Evolutionary conservation across 2,888 invertebrate species (phyloP).

Genomic region (Neria commutata): DNA sequence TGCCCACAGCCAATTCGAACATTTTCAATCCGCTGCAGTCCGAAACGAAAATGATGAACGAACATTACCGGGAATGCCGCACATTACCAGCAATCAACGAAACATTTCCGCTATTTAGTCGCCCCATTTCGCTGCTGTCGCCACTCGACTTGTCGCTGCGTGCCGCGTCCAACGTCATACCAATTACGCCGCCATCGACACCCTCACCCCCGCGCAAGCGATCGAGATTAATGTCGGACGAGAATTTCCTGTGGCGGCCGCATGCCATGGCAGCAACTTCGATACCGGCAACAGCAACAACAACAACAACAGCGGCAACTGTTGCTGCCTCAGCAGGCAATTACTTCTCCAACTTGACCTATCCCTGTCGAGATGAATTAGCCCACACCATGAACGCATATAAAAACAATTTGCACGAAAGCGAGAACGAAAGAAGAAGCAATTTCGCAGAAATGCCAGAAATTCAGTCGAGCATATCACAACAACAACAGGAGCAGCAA

Average conservation of each 20-base stretch:
- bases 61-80: slow-evolving; percentile 50
- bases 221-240: slow-evolving; percentile 52
- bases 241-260: slow-evolving; percentile 57
- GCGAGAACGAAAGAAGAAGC: slow-evolving; percentile 41
- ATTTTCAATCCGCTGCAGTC: too few species aligned
- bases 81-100: slow-evolving; percentile 58
- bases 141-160: slow-evolving; percentile 60
- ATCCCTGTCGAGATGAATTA: background rate
- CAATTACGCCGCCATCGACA: slow-evolving; percentile 62
- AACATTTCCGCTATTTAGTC: slow-evolving; percentile 59
- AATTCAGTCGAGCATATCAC: slow-evolving; percentile 45
- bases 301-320: slow-evolving; percentile 15
- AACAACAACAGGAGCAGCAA: slow-evolving; percentile 25
- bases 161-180: slow-evolving; percentile 50
- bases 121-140: slow-evolving; percentile 44
- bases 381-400: slow-evolving; percentile 13
- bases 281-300: slow-evolving; percentile 14
- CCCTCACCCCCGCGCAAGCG: slow-evolving; percentile 61
- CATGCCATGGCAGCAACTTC: slow-evolving; percentile 37
- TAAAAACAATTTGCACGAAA: slow-evolving; percentile 43
- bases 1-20: too few species aligned
- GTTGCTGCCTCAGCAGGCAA: slow-evolving; percentile 17
- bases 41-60: slow-evolving; percentile 39
- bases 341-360: slow-evolving; percentile 22
- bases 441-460: slow-evolving; percentile 51